Base-by-base conservation (phyloP, 1,140 invertebrate species). In the Chironomus striatipennis region DNA sequence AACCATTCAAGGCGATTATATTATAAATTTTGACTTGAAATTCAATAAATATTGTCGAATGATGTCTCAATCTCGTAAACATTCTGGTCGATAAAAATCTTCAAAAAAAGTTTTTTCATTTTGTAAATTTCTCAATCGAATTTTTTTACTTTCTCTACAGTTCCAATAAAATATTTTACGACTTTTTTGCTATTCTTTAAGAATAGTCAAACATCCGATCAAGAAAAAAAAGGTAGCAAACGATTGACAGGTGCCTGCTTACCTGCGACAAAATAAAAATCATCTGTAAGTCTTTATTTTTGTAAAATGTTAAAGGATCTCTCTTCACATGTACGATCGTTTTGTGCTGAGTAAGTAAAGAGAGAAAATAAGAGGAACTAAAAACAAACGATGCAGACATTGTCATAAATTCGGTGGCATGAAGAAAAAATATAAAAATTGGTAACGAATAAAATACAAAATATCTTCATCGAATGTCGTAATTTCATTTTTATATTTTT, bases 171-270 rank as follows among this genome's bases (percentile, higher is more conserved):
- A 34, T 34, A 34, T 5, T 34, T 34, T 34, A 34, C 24, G 24
- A 34, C 24, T 34, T 10, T 47, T 47, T 47, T 47, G 47, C 12
- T n/a, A 57, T 57, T 5, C n/a, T 57, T 12, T 57, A 10, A 8
- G 8, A 57, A 12, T 57, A 57, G 9, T 12, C 12, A 57, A n/a
- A 15, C 12, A 57, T 57, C 24, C 24, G 24, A 34, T 34, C 24
- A 34, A 47, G 43, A 47, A 47, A 47, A 9, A 70, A 70, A 20
- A 70, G 65, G 65, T 70, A 70, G 65, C 65, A 17, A 70, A 70
- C 65, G 65, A 70, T 20, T 70, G 65, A 70, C 65, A 70, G 65
- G 65, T 70, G 65, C 18, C 10, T 12, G 47, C 5, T 2, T 34
- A 34, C 24, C 24, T 34, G 24, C 24, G 24, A 34, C 24, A 34